Evolutionary conservation across 2,888 invertebrate species (phyloP), one percentile per base, ranked within the genome.

Genomic region (Galeopsomyia nigrocyanea): DNA sequence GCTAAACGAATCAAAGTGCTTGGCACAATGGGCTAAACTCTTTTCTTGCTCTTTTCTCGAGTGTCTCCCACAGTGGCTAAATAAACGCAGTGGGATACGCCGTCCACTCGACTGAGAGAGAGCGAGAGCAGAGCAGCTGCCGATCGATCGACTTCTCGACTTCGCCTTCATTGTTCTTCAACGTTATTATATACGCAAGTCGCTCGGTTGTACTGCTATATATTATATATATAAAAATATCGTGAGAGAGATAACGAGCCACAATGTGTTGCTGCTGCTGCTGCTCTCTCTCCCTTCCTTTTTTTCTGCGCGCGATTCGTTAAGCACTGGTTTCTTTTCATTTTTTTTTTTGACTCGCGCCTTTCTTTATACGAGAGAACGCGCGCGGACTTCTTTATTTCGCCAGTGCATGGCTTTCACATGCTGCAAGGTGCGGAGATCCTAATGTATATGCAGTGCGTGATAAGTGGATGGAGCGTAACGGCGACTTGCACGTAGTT

Each of bases 231-330:
- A 39, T 10, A 39, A 39, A 58, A 58, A 64, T 51, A 70, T 62
- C 71, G 71, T 62, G 66, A 70, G 71, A 70, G 71, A 71, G 71
- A 71, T 71, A 71, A 66, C 68, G 63, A 49, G 47, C 14, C 26
- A 22, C 65, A 47, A 56, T 65, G 22, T 31, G 6, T n/a, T 16
- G 53, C 21, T 6, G 13, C 21, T 19, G 6, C 21, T 16, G 53
- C 21, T 6, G 13, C 21, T 19, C 19, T 53, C 21, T 19, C 19
- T 53, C 39, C 39, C 39, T n/a, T 58, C 9, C 16, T 55, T 55
- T 68, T 60, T 60, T n/a, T n/a, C n/a, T n/a, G n/a, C n/a, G 53
- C 26, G 10, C 39, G 13, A 39, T 39, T 39, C 39, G 39, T 39
- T 39, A 39, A 39, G 39, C 39, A 3, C 39, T 39, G 10, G 39